phyloP scores from a whole-genome alignment of 2,888 invertebrate genomes.

The Amblyjoppa fuscipennis region DNA sequence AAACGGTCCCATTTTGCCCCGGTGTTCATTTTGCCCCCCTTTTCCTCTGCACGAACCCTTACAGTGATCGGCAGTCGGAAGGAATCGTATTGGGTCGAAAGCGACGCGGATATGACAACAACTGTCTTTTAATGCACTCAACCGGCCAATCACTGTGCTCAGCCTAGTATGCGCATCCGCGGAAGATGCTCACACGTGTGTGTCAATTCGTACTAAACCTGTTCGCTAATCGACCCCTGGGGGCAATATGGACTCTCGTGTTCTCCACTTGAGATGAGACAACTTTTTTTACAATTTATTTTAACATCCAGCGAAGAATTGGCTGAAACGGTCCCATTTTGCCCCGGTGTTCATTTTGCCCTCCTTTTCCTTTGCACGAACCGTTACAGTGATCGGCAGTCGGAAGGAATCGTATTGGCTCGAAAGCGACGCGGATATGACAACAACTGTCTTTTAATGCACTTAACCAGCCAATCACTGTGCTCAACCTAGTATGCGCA shows the following conservation, averaged over 20 bases:
- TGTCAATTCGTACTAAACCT: no score
- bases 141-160: not conserved
- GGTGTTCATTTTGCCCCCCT: no score
- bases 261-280: no score
- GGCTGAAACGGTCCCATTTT: no score
- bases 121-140: not conserved
- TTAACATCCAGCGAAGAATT: no score
- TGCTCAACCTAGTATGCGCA: not conserved
- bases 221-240: no score
- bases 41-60: not conserved
- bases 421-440: not conserved
- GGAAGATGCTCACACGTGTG: not conserved
- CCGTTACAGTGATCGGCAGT: not conserved
- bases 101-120: not conserved
- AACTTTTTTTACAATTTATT: no score
- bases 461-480: not conserved
- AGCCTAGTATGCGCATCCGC: not conserved
- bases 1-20: no score
- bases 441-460: not conserved
- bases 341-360: no score
- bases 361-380: no score
- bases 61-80: not conserved
- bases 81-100: not conserved
- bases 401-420: not conserved
- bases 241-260: no score